phyloP scores from a whole-genome alignment of 2,797 vertebrate species.

The Pterois miles region DNA sequence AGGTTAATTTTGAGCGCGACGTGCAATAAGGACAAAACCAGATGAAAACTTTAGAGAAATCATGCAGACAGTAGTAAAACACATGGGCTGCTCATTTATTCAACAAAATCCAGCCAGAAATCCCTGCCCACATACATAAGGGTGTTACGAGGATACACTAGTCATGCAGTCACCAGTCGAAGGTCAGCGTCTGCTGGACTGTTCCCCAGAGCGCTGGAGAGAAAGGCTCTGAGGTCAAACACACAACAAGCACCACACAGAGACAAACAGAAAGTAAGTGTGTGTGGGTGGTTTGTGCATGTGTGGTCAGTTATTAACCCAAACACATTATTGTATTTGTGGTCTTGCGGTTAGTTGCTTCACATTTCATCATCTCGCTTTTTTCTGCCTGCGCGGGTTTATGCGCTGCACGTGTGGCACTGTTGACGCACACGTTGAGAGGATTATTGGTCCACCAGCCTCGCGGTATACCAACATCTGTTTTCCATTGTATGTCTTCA shows the following conservation, averaged over 20 bases:
- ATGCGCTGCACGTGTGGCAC: background rate
- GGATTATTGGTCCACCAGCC: conserved; percentile 29
- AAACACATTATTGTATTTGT: background rate
- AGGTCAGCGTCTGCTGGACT: conserved; percentile 45
- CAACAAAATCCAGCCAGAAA: conserved; percentile 22
- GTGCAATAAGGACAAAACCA: background rate
- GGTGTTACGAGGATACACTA: conserved; percentile 38
- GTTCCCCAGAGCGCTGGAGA: conserved; percentile 9
- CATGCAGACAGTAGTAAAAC: no score
- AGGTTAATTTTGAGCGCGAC: background rate
- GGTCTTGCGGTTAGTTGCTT: background rate
- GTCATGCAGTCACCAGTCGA: conserved; percentile 36
- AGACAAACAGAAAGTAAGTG: background rate
- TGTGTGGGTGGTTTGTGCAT: background rate
- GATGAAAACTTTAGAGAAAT: no score
- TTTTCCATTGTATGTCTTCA: conserved; percentile 46
- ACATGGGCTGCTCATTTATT: conserved; percentile 21
- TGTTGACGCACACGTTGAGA: conserved; percentile 14
- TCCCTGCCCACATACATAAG: background rate
- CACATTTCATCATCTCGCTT: background rate
- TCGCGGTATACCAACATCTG: conserved; percentile 50
- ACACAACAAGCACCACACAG: background rate
- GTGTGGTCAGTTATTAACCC: background rate
- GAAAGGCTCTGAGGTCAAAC: conserved; percentile 52
- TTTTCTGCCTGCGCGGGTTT: background rate